Percentiles rank a stretch among this genome's conserved stretches.
phyloP scores from a whole-genome alignment of 2,113 vertebrate species.

The Zingel zingel region DNA sequence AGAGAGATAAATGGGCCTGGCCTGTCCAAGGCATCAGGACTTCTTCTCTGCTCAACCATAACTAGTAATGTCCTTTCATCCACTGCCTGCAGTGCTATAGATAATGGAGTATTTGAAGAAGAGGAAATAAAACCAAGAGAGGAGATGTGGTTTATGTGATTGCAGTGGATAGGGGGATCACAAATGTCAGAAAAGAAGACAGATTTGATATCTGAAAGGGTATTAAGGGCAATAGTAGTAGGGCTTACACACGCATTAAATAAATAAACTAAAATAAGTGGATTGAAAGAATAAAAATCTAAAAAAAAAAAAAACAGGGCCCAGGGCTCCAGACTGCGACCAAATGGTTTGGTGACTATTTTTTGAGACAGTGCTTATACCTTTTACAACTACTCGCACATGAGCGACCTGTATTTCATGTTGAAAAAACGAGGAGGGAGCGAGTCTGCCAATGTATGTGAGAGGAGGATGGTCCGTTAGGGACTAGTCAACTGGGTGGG shows the following conservation, averaged over 20 bases:
- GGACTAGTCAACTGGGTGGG: no score
- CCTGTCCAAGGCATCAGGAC: conserved; percentile 72
- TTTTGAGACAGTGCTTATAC: no score
- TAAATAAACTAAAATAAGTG: conserved; percentile 9
- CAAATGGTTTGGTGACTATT: no score
- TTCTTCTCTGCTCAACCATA: conserved; percentile 68
- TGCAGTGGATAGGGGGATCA: conserved; percentile 43
- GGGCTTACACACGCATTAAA: conserved; percentile 3
- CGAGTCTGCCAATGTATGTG: no score
- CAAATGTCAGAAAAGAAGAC: conserved; percentile 30
- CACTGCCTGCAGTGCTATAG: conserved; percentile 65
- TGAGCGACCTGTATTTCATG: no score
- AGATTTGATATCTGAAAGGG: background rate
- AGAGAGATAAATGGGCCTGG: conserved; percentile 72
- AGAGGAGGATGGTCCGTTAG: no score
- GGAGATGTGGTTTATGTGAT: conserved; percentile 38
- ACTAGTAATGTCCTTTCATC: conserved; percentile 75
- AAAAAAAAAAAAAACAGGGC: background rate
- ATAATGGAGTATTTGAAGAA: conserved; percentile 70
- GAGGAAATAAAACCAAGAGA: conserved; percentile 64
- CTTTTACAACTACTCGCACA: no score
- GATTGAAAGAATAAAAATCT: conserved; percentile 10
- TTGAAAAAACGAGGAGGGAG: no score
- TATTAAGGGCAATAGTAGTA: background rate
- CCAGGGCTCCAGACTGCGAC: no score